Percentiles rank a stretch among this genome's conserved stretches.
Conservation (phyloP, 1,140 invertebrate genomes). For the Cydia fagiglandana region DNA sequence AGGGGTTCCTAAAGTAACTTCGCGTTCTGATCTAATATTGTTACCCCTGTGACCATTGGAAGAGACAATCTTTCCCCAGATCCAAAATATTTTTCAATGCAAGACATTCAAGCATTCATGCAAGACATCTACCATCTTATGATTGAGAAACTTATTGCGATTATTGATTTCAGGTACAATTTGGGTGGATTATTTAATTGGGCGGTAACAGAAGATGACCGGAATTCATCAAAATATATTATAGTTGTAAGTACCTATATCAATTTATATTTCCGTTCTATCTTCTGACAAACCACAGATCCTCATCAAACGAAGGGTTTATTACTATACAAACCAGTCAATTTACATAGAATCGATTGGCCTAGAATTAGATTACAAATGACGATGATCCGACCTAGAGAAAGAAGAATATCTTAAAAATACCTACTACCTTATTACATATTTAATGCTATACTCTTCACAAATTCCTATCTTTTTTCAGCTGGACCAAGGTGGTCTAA, state of each 20-base stretch:
- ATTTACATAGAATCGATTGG: neutral
- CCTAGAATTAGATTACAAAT: neutral
- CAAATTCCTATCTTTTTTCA: slow-evolving; percentile 73
- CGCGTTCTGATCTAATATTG: too few relatives aligned
- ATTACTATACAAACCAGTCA: too few relatives aligned
- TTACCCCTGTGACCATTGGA: too few relatives aligned
- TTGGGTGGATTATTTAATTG: slow-evolving; percentile 94
- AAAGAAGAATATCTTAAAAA: neutral
- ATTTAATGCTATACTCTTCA: neutral
- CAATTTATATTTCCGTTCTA: neutral
- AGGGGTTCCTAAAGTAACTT: too few relatives aligned
- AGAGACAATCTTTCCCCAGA: too few relatives aligned
- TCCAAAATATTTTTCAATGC: too few relatives aligned
- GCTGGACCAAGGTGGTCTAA: slow-evolving; percentile 95
- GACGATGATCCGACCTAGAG: neutral
- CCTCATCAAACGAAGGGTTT: too few relatives aligned
- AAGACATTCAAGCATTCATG: too few relatives aligned
- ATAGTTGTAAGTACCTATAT: slow-evolving; percentile 86
- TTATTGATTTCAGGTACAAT: slow-evolving; percentile 82
- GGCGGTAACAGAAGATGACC: slow-evolving; percentile 95
- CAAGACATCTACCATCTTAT: neutral
- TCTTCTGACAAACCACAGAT: neutral
- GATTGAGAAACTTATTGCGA: neutral
- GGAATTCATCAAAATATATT: slow-evolving; percentile 92
- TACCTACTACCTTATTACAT: too few relatives aligned